These are phyloP conservation scores for Lepus townsendii DNA, from an alignment of 2,797 vertebrate species.

Conservation along the genomic window DNA sequence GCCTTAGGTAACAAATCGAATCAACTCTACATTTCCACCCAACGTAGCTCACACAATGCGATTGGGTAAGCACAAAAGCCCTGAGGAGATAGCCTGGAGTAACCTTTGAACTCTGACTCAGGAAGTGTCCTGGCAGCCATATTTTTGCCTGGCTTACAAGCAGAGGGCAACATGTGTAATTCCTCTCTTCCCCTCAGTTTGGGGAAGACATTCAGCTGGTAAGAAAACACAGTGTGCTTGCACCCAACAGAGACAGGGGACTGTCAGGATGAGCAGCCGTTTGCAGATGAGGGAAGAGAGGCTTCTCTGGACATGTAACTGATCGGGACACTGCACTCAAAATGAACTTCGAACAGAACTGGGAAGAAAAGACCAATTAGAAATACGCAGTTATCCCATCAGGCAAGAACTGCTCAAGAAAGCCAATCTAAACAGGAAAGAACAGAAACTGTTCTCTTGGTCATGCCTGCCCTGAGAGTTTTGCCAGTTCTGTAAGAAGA, in stretches of 20 bases:
- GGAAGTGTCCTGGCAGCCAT: not conserved
- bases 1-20: not conserved
- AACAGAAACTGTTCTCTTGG: not conserved
- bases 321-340: not conserved
- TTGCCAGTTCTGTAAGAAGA: not conserved
- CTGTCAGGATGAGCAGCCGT: not conserved
- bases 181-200: not conserved
- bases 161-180: not conserved
- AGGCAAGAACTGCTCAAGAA: conserved; percentile 22
- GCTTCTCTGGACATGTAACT: not conserved
- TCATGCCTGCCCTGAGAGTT: not conserved
- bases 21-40: not conserved
- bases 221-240: not conserved
- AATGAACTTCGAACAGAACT: not conserved
- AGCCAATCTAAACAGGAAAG: conserved; percentile 15
- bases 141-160: not conserved
- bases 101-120: not conserved
- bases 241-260: not conserved
- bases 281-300: not conserved
- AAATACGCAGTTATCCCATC: not conserved
- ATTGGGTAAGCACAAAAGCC: not conserved
- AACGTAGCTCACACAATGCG: not conserved
- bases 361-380: not conserved
- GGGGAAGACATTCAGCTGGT: not conserved
- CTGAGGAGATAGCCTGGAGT: not conserved